A percentile compares a stretch with the other conserved stretches of the same genome.
phyloP scores from a whole-genome alignment of 2,888 invertebrate genomes.

The Pedicia rivosa region DNA sequence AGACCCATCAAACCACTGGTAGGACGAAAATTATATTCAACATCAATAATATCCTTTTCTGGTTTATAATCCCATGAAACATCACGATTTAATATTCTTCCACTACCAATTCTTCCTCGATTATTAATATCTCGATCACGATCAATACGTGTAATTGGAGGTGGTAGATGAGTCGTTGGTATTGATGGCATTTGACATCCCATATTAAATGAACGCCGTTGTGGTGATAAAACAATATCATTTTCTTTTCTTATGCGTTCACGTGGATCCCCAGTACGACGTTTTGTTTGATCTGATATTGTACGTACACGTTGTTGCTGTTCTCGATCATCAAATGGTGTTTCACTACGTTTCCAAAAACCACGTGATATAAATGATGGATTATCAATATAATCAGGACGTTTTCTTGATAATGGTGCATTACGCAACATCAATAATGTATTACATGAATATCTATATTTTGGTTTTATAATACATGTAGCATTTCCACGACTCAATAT shows the following conservation, averaged over 20 bases:
- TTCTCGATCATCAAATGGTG: constrained; percentile 38
- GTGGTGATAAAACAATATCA: constrained; percentile 71
- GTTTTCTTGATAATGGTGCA: constrained; percentile 49
- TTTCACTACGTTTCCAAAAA: constrained; percentile 39
- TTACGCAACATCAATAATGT: constrained; percentile 55
- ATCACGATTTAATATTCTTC: constrained; percentile 55
- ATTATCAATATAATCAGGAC: constrained; percentile 52
- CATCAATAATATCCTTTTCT: constrained; percentile 16
- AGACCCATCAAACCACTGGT: constrained; percentile 10
- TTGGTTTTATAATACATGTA: constrained; percentile 18
- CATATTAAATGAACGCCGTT: constrained; percentile 70
- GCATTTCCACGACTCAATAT: constrained; percentile 38
- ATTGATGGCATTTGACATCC: constrained; percentile 53
- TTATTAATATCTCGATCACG: constrained; percentile 20
- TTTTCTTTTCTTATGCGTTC: constrained; percentile 68
- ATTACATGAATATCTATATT: constrained; percentile 42
- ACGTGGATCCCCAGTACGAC: constrained; percentile 37
- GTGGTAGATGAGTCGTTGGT: not conserved
- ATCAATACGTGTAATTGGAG: constrained; percentile 7
- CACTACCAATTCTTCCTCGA: constrained; percentile 62
- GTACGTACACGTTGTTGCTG: not conserved
- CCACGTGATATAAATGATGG: constrained; percentile 20
- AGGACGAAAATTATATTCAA: constrained; percentile 22
- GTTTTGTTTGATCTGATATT: not conserved
- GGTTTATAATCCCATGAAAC: constrained; percentile 33